Evolutionary conservation across 2,888 invertebrate genomes (phyloP).

Genomic region (Asteroscopus sphinx): DNA sequence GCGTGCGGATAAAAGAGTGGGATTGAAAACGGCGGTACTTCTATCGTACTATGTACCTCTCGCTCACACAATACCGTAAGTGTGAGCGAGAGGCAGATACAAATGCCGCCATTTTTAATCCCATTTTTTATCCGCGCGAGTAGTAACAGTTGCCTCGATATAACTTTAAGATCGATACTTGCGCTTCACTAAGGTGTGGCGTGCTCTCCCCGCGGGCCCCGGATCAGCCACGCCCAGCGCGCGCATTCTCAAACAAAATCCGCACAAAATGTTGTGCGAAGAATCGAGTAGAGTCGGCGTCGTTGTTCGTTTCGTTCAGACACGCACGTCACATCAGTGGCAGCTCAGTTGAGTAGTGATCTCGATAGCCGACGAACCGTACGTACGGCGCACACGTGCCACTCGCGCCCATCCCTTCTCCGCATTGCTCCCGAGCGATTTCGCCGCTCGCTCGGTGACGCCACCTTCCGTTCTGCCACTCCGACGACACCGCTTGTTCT

Average conservation of each 20-base stretch:
- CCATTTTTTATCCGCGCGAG: conserved; percentile 4
- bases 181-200: conserved; percentile 74
- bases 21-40: too few species aligned
- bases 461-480: conserved; percentile 55
- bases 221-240: conserved; percentile 82
- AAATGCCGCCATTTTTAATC: too few species aligned
- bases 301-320: conserved; percentile 72
- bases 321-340: conserved; percentile 77
- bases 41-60: too few species aligned
- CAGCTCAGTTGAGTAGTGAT: conserved; percentile 80
- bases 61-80: too few species aligned
- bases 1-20: too few species aligned
- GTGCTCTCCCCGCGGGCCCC: conserved; percentile 81
- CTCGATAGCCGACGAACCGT: conserved; percentile 79
- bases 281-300: conserved; percentile 73
- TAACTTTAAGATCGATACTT: conserved; percentile 71
- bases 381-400: conserved; percentile 83
- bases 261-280: conserved; percentile 80
- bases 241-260: conserved; percentile 85
- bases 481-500: conserved; percentile 54
- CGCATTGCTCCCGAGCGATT: conserved; percentile 67
- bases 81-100: too few species aligned
- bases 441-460: conserved; percentile 70
- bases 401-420: conserved; percentile 73
- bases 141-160: conserved; percentile 57